Evolutionary conservation across 2,888 invertebrate species (phyloP), one percentile per base, ranked within the genome.

Genomic region (Tetranychus truncatus): DNA sequence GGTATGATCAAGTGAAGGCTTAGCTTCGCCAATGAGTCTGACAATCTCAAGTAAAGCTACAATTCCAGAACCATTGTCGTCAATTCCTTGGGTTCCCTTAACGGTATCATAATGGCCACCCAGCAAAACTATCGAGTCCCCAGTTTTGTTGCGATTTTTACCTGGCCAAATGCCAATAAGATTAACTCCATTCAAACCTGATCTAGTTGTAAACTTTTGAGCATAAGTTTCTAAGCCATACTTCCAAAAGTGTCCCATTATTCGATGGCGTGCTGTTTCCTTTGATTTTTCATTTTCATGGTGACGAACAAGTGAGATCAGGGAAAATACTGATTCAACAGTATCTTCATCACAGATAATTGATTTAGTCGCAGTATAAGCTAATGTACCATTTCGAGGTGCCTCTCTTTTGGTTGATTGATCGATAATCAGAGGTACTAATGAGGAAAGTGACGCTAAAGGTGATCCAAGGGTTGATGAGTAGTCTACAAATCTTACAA

Each of bases 41-140:
- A 82, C 81, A 44, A 80, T 79, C 78, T 82, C 82, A 74, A 82
- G 75, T 78, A 82, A 80, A 1, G 81, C 81, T 6, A 81, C 79
- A 72, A 82, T 78, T n/a, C 82, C 82, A 9, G 81, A 81, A 9
- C 82, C 82, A 79, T 82, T 82, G 77, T 82, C 82, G 78, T 82
- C 79, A 20, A 80, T 78, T 11, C 77, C 77, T 5, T 72, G 55
- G 6, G 80, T 79, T 72, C 79, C 79, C 45, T 79, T 78, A 1
- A 81, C 81, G 4, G 82, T 82, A 76, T 82, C 82, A 78, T 81
- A 81, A 78, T 82, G 82, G 6, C 82, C 82, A 8, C 82, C 82
- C 15, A 82, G 78, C 7, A 82, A 77, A 34, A 81, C 75, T 2
- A 82, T 82, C 71, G 78, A 77, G 77, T 82, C 82, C 45, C 79